A percentile compares a stretch with the other conserved stretches of the same genome.
These are phyloP conservation scores for Vulpes vulpes DNA, from an alignment of 2,113 vertebrate species.

Conservation along the genomic window DNA sequence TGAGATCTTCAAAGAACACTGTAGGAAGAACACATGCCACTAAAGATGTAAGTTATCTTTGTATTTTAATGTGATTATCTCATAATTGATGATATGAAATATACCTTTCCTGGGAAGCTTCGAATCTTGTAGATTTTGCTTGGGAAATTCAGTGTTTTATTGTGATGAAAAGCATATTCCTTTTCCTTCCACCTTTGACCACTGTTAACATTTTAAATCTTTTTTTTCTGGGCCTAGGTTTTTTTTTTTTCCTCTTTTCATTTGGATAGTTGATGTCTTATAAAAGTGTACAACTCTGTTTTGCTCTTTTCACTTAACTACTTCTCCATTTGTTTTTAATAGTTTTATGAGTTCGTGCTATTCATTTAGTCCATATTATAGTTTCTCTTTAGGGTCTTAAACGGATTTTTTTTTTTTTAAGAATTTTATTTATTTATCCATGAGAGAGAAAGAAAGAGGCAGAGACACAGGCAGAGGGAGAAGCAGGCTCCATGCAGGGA, in stretches of 20 bases:
- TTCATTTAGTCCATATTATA: neutral
- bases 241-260: slow-evolving; percentile 37
- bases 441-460: no score
- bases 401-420: no score
- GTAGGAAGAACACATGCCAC: neutral
- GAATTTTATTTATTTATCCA: no score
- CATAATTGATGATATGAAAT: neutral
- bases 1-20: slow-evolving; percentile 10
- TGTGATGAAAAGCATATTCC: neutral
- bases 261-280: neutral
- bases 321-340: neutral
- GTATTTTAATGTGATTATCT: slow-evolving; percentile 17
- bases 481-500: no score
- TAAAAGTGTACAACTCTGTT: neutral
- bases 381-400: neutral
- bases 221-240: neutral
- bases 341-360: neutral
- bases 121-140: neutral
- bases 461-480: no score
- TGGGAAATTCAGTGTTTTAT: neutral
- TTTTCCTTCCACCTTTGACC: neutral
- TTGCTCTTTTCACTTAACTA: neutral
- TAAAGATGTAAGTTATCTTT: slow-evolving; percentile 70
- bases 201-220: neutral
- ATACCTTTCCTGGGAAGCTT: neutral